These are phyloP conservation scores for Mesocricetus auratus DNA, from an alignment of 2,113 vertebrate species.

Conservation along the genomic window DNA sequence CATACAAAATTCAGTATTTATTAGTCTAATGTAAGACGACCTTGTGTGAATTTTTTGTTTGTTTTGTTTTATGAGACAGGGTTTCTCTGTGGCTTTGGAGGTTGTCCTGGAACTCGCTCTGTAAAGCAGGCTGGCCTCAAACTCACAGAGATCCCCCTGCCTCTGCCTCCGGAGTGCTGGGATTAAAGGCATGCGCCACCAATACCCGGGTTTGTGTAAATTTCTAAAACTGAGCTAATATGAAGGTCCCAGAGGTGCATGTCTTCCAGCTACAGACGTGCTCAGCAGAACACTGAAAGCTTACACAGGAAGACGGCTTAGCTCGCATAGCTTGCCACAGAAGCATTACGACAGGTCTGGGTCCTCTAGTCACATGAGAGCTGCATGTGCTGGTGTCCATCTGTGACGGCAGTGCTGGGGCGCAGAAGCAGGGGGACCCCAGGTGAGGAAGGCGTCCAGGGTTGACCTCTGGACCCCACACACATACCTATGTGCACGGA, in stretches of 20 bases:
- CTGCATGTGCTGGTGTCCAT: neutral
- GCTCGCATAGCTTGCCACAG: neutral
- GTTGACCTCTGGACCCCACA: neutral
- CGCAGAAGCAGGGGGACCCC: neutral
- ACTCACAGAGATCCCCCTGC: too few species aligned
- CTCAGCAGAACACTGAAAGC: neutral
- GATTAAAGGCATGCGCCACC: too few species aligned
- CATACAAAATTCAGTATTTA: neutral
- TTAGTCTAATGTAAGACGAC: neutral
- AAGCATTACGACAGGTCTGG: neutral
- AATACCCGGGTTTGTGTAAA: too few species aligned
- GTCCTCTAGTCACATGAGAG: too few species aligned
- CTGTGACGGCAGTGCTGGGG: neutral
- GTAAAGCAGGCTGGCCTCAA: too few species aligned
- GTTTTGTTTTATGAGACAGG: too few species aligned
- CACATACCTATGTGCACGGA: fast-evolving
- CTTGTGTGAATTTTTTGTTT: neutral
- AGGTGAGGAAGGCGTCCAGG: neutral
- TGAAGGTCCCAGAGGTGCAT: neutral
- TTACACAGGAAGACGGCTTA: neutral
- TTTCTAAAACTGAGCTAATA: neutral
- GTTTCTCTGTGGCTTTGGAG: too few species aligned
- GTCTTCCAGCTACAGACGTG: neutral
- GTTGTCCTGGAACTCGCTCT: too few species aligned
- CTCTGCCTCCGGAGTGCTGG: too few species aligned